Conservation (phyloP, 2,888 invertebrate genomes). For the Pterobdella sp. region DNA sequence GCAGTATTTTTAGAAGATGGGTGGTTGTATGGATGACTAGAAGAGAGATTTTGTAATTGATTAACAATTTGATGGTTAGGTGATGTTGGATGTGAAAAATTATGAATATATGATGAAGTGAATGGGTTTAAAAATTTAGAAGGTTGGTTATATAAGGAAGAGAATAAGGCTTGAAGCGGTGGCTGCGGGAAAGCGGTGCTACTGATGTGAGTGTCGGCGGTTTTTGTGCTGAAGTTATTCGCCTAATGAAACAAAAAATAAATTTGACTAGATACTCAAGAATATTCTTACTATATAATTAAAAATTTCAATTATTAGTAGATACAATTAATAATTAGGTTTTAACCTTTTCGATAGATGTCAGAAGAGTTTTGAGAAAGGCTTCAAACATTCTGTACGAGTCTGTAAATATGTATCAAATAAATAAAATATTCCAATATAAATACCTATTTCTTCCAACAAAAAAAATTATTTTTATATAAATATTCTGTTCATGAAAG, state of each 20-base stretch:
- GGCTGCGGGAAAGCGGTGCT: background rate
- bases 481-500: too few relatives aligned
- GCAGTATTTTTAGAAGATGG: too few relatives aligned
- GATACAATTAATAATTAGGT: too few relatives aligned
- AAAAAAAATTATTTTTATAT: too few relatives aligned
- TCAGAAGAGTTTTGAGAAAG: background rate
- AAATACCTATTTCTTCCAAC: background rate
- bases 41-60: background rate
- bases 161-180: background rate
- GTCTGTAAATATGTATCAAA: background rate
- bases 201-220: background rate
- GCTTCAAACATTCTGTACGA: too few relatives aligned
- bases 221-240: background rate
- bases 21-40: background rate
- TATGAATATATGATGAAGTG: background rate
- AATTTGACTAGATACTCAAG: too few relatives aligned
- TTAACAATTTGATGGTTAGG: background rate
- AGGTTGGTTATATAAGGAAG: conserved; percentile 1
- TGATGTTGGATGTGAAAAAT: background rate
- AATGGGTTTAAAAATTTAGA: background rate
- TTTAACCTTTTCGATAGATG: conserved; percentile 9
- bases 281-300: too few relatives aligned
- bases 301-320: too few relatives aligned
- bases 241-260: background rate
- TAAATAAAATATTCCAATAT: background rate